Evolutionary conservation across 1,140 invertebrate genomes (phyloP).

Genomic region (Penaeus chinensis): DNA sequence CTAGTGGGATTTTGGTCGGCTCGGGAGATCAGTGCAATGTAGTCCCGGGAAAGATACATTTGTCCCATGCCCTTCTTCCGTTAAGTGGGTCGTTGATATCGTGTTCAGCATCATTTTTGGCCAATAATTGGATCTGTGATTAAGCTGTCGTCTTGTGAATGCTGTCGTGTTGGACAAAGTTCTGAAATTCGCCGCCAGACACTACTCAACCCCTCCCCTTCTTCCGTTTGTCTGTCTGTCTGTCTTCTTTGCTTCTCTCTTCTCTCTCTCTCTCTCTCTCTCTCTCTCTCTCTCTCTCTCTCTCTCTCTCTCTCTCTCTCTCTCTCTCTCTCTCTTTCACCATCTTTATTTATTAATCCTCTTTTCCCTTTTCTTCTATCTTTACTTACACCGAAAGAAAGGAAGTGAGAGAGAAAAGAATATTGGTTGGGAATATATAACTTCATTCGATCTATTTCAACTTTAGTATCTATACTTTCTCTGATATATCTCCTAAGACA

Average conservation of each 20-base stretch:
- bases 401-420: no score
- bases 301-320: conserved; percentile 21
- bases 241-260: not conserved
- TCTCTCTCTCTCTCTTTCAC: not conserved
- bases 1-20: not conserved
- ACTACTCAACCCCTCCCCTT: not conserved
- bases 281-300: not conserved
- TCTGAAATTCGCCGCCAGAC: conserved; percentile 3
- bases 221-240: not conserved
- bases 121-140: conserved; percentile 47
- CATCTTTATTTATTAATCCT: no score
- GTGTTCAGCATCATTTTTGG: not conserved
- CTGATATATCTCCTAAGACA: no score
- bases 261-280: not conserved
- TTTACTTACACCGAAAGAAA: no score
- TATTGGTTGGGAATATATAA: no score
- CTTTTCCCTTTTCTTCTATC: no score
- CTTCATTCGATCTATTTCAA: no score
- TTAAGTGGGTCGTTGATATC: not conserved
- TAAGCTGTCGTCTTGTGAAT: conserved; percentile 43
- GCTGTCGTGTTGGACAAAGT: conserved; percentile 32
- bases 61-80: not conserved
- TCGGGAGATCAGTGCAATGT: not conserved
- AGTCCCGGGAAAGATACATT: not conserved
- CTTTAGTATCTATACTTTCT: no score